phyloP scores from a whole-genome alignment of 2,113 vertebrate genomes.

The Paramisgurnus dabryanus region DNA sequence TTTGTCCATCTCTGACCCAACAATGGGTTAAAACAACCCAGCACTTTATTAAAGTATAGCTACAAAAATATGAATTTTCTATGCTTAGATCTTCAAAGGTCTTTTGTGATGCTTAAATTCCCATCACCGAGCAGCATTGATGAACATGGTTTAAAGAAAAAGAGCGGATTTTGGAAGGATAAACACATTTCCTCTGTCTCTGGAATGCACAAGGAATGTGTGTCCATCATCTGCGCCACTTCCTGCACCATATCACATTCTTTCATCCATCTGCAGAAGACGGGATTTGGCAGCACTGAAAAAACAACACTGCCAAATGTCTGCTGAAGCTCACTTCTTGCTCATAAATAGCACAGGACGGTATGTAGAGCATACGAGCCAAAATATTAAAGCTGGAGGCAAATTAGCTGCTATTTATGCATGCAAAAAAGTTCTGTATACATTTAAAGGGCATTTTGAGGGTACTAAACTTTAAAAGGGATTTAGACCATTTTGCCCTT shows the following conservation, averaged over 20 bases:
- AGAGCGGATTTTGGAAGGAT: conserved; percentile 46
- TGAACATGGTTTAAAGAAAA: conserved; percentile 5
- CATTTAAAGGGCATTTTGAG: neutral
- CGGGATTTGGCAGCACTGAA: neutral
- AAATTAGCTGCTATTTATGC: neutral
- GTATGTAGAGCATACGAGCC: neutral
- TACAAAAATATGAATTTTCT: no score
- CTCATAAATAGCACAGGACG: neutral
- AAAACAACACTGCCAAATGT: conserved; percentile 14
- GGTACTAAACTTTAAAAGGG: neutral
- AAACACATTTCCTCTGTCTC: conserved; percentile 52
- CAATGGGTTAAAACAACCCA: no score
- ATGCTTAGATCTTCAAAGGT: neutral
- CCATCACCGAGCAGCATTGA: neutral
- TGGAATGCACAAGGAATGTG: conserved; percentile 57
- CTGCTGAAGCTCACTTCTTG: conserved; percentile 10
- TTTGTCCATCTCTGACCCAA: no score
- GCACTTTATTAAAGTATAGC: no score
- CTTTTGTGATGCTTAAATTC: neutral
- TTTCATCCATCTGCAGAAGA: conserved; percentile 34
- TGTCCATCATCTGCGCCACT: conserved; percentile 29
- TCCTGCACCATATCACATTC: conserved; percentile 52
- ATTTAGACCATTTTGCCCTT: conserved; percentile 7
- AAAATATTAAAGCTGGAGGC: neutral
- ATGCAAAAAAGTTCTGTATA: neutral